Percentiles rank a stretch among this genome's conserved stretches.
These are phyloP conservation scores for Cololabis saira DNA, from an alignment of 2,113 vertebrate genomes.

Conservation along the genomic window DNA sequence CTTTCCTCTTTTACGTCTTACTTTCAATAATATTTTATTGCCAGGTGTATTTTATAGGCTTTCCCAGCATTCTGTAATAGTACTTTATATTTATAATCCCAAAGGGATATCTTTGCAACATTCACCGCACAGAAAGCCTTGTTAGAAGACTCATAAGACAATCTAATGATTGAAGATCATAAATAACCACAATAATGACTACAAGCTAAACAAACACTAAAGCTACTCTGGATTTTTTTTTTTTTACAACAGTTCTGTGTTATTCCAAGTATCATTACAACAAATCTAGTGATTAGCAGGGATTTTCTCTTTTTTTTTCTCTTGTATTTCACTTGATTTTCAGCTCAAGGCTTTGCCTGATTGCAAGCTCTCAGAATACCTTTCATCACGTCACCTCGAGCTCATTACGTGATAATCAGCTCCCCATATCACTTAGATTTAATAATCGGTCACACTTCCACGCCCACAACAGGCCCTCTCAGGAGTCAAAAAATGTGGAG, in stretches of 20 bases:
- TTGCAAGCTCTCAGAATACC: constrained; percentile 28
- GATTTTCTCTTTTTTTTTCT: constrained; percentile 4
- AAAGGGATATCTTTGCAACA: neutral
- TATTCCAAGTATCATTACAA: neutral
- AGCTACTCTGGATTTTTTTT: too few relatives aligned
- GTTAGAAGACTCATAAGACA: too few relatives aligned
- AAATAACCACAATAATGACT: neutral
- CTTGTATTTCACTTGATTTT: constrained; percentile 22
- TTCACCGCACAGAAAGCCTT: too few relatives aligned
- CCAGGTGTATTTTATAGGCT: too few relatives aligned
- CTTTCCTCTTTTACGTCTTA: too few relatives aligned
- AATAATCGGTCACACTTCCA: constrained; percentile 55
- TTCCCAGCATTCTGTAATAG: too few relatives aligned
- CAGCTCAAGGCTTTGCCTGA: constrained; percentile 21
- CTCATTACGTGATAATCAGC: constrained; percentile 52
- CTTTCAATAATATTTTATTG: too few relatives aligned
- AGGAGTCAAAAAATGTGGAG: constrained; percentile 47
- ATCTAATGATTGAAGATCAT: too few relatives aligned
- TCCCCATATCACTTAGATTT: constrained; percentile 58
- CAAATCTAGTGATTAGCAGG: constrained; percentile 42
- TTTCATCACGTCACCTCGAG: constrained; percentile 38
- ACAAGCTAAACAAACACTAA: neutral
- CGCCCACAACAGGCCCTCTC: constrained; percentile 51
- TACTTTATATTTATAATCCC: neutral
- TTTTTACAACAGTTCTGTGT: neutral